Conservation (phyloP, 1,140 invertebrate genomes). For the Macrobrachium nipponense region DNA sequence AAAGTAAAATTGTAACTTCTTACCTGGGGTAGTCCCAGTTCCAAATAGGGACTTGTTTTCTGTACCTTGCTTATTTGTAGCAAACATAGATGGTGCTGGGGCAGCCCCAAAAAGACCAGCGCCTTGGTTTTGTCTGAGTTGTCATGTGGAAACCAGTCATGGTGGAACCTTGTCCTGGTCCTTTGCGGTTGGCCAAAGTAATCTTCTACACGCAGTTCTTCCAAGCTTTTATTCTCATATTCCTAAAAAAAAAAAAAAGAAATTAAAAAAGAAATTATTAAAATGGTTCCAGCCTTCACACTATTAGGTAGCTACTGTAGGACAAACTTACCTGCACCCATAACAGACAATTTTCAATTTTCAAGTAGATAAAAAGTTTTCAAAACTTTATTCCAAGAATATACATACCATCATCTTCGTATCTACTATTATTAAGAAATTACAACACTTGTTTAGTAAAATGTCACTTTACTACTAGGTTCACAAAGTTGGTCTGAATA, state of each 20-base stretch:
- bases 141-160: slow-evolving; percentile 51
- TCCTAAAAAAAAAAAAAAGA: slow-evolving; percentile 78
- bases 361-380: background rate
- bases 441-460: no score
- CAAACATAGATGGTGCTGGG: slow-evolving; percentile 64
- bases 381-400: slow-evolving; percentile 12
- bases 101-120: slow-evolving; percentile 60
- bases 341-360: background rate
- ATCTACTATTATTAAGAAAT: background rate
- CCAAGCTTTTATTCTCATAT: slow-evolving; percentile 93
- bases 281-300: no score
- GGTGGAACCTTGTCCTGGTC: slow-evolving; percentile 66
- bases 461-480: no score
- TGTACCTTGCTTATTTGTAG: slow-evolving; percentile 57
- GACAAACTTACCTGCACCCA: background rate
- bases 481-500: no score
- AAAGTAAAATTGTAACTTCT: slow-evolving; percentile 17
- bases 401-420: background rate
- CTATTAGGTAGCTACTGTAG: background rate
- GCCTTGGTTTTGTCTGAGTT: slow-evolving; percentile 55
- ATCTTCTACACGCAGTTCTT: slow-evolving; percentile 94
- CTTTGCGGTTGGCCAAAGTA: slow-evolving; percentile 91
- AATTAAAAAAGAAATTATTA: background rate
- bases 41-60: slow-evolving; percentile 69
- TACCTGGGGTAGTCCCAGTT: slow-evolving; percentile 59